A percentile compares a stretch with the other conserved stretches of the same genome.
Evolutionary conservation across 2,113 vertebrate species (phyloP).

Genomic region (Myrmecobius fasciatus): DNA sequence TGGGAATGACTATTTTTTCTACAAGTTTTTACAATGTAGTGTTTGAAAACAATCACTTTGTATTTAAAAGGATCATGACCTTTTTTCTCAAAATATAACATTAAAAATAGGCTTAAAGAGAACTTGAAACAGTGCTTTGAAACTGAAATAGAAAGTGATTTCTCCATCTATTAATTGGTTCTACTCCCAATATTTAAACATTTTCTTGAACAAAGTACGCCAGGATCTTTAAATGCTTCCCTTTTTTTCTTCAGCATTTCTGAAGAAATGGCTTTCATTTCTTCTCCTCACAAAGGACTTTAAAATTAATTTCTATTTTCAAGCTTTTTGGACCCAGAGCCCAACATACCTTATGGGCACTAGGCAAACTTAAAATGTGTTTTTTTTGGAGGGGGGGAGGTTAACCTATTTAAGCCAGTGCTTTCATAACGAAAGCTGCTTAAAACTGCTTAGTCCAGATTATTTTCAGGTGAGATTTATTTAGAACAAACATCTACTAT

Average conservation of each 20-base stretch:
- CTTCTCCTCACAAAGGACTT: background rate
- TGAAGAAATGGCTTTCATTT: conserved; percentile 18
- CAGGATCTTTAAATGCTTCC: background rate
- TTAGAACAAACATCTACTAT: background rate
- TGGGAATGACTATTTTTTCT: background rate
- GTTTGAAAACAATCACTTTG: background rate
- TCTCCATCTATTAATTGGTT: background rate
- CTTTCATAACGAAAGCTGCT: conserved; percentile 33
- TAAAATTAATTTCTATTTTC: conserved; percentile 57
- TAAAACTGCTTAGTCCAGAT: conserved; percentile 14
- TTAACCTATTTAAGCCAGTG: conserved; percentile 51
- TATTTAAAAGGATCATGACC: background rate
- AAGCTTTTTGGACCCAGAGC: conserved; percentile 36
- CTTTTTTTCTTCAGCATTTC: background rate
- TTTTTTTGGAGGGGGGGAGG: background rate
- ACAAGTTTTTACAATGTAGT: background rate
- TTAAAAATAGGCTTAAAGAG: background rate
- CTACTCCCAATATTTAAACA: background rate
- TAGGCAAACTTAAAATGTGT: conserved; percentile 31
- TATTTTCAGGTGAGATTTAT: conserved; percentile 37
- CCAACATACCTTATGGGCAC: conserved; percentile 5
- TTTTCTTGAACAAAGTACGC: background rate
- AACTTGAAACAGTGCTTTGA: background rate
- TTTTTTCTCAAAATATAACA: background rate
- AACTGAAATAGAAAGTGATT: background rate